These are phyloP conservation scores for Apeira syringaria DNA, from an alignment of 2,888 invertebrate genomes.

Conservation along the genomic window DNA sequence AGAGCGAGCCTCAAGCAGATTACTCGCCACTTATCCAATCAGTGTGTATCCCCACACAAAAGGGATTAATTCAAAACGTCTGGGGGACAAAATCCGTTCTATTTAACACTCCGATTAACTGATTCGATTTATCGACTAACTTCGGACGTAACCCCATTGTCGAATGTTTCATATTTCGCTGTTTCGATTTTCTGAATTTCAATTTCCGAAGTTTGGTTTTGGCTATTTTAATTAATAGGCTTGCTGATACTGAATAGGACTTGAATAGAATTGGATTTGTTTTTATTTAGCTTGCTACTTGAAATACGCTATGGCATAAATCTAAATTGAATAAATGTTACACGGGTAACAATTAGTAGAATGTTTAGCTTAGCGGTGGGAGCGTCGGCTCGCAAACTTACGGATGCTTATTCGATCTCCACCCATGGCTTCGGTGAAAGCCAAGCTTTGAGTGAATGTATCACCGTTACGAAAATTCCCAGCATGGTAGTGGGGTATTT, in stretches of 20 bases:
- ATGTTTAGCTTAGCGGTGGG: too few species aligned
- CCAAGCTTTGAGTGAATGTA: too few species aligned
- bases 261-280: background rate
- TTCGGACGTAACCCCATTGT: slow-evolving; percentile 36
- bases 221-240: slow-evolving; percentile 14
- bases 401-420: too few species aligned
- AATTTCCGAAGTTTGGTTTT: slow-evolving; percentile 11
- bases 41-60: slow-evolving; percentile 31
- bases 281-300: too few species aligned
- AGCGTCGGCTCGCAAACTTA: too few species aligned
- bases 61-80: slow-evolving; percentile 48
- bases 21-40: slow-evolving; percentile 17
- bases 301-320: too few species aligned
- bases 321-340: too few species aligned
- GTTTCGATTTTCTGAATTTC: slow-evolving; percentile 16
- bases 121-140: slow-evolving; percentile 54
- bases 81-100: slow-evolving; percentile 46
- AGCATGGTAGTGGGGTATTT: too few species aligned
- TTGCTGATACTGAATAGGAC: background rate
- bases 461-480: too few species aligned
- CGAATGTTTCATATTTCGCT: slow-evolving; percentile 35
- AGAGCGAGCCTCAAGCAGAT: slow-evolving; percentile 1
- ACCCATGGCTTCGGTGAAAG: too few species aligned
- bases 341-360: too few species aligned
- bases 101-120: slow-evolving; percentile 59